Evolutionary conservation across 2,113 vertebrate genomes (phyloP).

Genomic region (Mobula hypostoma): DNA sequence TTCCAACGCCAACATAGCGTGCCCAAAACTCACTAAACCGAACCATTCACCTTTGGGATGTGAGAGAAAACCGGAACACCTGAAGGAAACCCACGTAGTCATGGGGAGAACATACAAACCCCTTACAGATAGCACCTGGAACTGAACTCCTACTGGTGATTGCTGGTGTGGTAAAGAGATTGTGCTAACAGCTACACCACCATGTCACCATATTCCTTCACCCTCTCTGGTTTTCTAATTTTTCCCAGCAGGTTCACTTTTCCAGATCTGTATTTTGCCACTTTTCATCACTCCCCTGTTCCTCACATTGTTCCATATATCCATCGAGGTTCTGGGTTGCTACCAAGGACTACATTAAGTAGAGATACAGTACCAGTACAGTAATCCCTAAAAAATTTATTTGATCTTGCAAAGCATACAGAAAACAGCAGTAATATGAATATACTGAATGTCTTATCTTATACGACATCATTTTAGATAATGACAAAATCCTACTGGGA

Average conservation of each 20-base stretch:
- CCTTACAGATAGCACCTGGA: no score
- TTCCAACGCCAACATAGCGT: no score
- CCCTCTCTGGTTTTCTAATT: not conserved
- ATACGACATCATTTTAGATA: not conserved
- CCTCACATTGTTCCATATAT: not conserved
- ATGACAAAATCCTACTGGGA: not conserved
- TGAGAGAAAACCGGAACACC: no score
- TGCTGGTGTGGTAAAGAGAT: no score
- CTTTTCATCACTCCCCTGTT: not conserved
- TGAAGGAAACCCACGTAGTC: no score
- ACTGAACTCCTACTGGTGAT: no score
- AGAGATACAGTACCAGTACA: not conserved
- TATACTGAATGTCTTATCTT: not conserved
- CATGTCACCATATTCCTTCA: not conserved
- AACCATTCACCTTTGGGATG: no score
- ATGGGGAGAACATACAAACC: no score
- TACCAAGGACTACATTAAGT: not conserved
- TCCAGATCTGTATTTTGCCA: not conserved
- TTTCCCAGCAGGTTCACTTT: not conserved
- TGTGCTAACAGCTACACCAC: no score
- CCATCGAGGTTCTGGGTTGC: not conserved
- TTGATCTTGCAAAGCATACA: not conserved
- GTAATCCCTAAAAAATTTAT: not conserved
- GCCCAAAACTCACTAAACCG: no score
- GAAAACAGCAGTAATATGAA: not conserved